Evolutionary conservation across 2,113 vertebrate species (phyloP).

Genomic region (Bungarus multicinctus): DNA sequence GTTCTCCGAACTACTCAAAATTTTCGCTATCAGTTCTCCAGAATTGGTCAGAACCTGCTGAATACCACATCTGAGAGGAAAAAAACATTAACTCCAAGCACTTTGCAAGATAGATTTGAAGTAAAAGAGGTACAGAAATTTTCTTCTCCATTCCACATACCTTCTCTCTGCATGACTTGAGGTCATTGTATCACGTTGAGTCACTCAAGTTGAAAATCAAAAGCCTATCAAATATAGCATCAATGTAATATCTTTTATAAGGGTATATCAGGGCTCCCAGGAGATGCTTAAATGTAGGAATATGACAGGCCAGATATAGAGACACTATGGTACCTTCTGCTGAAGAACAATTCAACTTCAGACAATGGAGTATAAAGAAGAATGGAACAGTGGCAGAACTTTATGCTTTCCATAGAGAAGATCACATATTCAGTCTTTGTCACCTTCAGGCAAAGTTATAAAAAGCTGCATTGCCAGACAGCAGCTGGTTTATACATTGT

Average conservation of each 20-base stretch:
- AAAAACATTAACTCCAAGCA: constrained; percentile 11
- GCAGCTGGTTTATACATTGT: neutral
- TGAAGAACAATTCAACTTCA: neutral
- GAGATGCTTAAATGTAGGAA: neutral
- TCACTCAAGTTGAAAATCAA: constrained; percentile 38
- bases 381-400: neutral
- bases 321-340: neutral
- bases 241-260: constrained; percentile 33
- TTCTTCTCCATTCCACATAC: constrained; percentile 11
- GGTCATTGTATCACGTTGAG: constrained; percentile 46
- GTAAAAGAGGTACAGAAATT: neutral
- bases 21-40: no score
- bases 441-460: neutral
- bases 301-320: neutral
- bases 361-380: neutral
- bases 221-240: constrained; percentile 37
- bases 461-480: neutral
- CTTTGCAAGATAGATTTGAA: neutral
- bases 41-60: no score
- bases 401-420: neutral
- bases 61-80: neutral
- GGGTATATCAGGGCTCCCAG: neutral
- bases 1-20: no score
- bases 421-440: neutral
- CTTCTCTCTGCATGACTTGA: constrained; percentile 42